Evolutionary conservation across 2,888 invertebrate genomes (phyloP), one percentile per base, ranked within the genome.

Genomic region (Imbricaverruca yamaguchii): DNA sequence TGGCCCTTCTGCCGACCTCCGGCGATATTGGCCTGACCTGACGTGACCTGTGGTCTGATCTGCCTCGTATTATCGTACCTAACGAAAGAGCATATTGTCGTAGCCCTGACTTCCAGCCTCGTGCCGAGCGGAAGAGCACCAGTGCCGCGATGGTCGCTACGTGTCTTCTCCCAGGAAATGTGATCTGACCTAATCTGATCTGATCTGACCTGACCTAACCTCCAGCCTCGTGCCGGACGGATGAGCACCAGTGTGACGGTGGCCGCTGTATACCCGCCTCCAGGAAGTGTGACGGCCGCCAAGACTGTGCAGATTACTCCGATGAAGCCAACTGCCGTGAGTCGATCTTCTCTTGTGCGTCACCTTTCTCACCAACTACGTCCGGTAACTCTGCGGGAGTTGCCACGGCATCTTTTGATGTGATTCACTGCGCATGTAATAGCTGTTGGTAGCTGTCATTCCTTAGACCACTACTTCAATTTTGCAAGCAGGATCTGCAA

Each of bases 111-210:
- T 23, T n/a, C n/a, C 69, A 69, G 69, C 69, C 15, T 86, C 83
- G 63, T 89, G 89, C 86, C 86, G 87, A 81, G 84, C 86, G 83
- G 87, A 87, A 85, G 88, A 89, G 85, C 94, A 93, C 88, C 91
- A 91, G 84, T 95, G 94, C 87, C 89, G 89, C 82, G 92, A 93
- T 87, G 92, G 93, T 81, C 90, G 90, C 85, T 94, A 94, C 87
- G 91, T 94, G 85, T 91, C 92, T 2, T 53, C 74, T 55, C 55
- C 74, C 55, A 7, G 74, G 53, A 55, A 74, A 21, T 74, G 39
- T 39, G 39, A 39, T 39, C 39, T 39, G 39, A 39, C 4, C 39
- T 39, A 4, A 4, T 4, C 39, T 39, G 39, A 39, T 4, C 12
- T 59, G 59, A 59, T 84, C 90, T 92, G 80, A 95, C 39, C 39